Conservation (phyloP, 2,888 invertebrate species). For the Periphyllus acericola region DNA sequence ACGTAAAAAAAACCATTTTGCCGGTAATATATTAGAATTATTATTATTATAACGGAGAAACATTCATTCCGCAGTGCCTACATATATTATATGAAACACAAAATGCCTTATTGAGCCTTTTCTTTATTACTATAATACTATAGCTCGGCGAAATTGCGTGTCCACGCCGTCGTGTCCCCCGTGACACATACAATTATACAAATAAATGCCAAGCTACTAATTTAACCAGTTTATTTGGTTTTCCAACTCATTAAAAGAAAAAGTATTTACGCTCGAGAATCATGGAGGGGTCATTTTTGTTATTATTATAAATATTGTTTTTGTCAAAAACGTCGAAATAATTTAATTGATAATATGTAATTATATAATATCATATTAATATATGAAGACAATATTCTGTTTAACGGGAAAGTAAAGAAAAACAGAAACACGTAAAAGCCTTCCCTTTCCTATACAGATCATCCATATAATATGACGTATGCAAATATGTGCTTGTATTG, state of each 20-base stretch:
- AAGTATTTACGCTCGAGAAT: not conserved
- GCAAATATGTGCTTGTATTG: no score
- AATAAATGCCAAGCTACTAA: not conserved
- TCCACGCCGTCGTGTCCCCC: not conserved
- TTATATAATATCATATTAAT: no score
- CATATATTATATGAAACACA: not conserved
- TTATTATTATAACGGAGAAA: not conserved
- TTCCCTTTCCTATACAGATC: no score
- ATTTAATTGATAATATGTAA: no score
- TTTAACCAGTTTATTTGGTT: conserved; percentile 36
- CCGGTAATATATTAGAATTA: not conserved
- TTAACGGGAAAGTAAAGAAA: no score
- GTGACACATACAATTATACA: not conserved
- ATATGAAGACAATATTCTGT: no score
- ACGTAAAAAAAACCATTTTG: not conserved
- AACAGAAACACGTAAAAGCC: no score
- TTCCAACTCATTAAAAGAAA: not conserved
- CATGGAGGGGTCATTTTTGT: no score
- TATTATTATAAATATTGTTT: no score
- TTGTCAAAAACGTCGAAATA: no score
- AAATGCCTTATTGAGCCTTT: not conserved
- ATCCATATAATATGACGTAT: no score
- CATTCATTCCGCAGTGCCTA: not conserved
- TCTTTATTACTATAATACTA: not conserved
- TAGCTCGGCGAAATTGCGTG: not conserved